Evolutionary conservation across 2,888 invertebrate genomes (phyloP).

Genomic region (Melolontha melolontha): DNA sequence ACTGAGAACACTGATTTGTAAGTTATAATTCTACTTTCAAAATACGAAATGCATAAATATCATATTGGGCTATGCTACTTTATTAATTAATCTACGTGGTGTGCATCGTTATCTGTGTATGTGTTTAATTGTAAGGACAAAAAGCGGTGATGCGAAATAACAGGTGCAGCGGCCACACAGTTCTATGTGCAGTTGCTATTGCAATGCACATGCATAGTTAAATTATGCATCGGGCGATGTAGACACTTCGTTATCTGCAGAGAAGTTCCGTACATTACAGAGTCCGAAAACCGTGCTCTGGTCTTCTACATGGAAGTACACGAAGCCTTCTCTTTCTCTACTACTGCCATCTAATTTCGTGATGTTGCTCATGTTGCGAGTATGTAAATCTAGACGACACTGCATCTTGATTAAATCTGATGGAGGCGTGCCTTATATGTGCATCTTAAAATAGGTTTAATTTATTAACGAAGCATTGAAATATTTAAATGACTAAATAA

Average conservation of each 20-base stretch:
- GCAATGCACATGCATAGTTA: constrained; percentile 52
- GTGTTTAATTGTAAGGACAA: background rate
- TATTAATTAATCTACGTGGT: no score
- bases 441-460: no score
- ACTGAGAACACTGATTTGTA: no score
- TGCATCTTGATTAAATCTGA: constrained; percentile 22
- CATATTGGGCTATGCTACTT: no score
- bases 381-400: constrained; percentile 23
- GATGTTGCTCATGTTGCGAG: constrained; percentile 22
- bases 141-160: constrained; percentile 53
- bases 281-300: constrained; percentile 1
- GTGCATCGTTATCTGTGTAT: no score
- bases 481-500: no score
- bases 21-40: no score
- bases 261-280: constrained; percentile 6
- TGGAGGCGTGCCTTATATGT: no score
- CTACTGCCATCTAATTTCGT: background rate
- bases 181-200: constrained; percentile 43
- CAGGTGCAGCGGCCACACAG: constrained; percentile 53
- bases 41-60: no score
- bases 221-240: constrained; percentile 44
- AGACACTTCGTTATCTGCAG: constrained; percentile 43
- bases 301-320: constrained; percentile 3
- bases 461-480: no score
- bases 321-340: background rate